Conservation (phyloP, 2,888 invertebrate genomes). For the Hylaea fasciaria region DNA sequence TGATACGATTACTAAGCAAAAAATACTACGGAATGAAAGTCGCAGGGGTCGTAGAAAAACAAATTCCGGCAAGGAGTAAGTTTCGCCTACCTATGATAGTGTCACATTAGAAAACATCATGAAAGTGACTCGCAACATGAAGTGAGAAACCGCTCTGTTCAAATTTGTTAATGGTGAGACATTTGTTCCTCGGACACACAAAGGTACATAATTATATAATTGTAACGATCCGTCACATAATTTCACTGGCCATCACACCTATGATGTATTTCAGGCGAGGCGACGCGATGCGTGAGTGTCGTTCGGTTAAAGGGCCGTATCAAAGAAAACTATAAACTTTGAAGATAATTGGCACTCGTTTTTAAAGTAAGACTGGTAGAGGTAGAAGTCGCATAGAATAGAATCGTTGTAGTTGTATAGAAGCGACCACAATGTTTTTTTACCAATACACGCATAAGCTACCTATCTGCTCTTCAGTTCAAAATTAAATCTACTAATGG, state of each 20-base stretch:
- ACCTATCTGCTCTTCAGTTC: too few species aligned
- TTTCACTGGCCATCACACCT: slow-evolving; percentile 24
- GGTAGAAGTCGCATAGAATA: slow-evolving; percentile 17
- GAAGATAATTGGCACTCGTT: slow-evolving; percentile 58
- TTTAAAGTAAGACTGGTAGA: slow-evolving; percentile 55
- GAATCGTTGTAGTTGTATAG: neutral
- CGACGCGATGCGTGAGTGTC: slow-evolving; percentile 17
- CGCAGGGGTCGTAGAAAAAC: too few species aligned
- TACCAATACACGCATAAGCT: too few species aligned
- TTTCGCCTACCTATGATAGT: too few species aligned
- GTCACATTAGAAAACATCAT: too few species aligned
- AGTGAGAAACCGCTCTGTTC: neutral
- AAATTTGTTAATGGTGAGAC: neutral
- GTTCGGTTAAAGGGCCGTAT: slow-evolving; percentile 31
- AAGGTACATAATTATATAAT: neutral
- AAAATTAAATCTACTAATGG: too few species aligned
- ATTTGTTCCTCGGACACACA: neutral
- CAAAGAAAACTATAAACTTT: slow-evolving; percentile 52
- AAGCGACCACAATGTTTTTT: neutral
- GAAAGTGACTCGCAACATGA: too few species aligned
- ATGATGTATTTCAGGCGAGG: slow-evolving; percentile 24
- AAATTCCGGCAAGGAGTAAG: too few species aligned
- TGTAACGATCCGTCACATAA: slow-evolving; percentile 4
- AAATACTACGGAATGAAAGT: too few species aligned
- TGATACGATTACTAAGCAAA: too few species aligned